A percentile compares a stretch with the other conserved stretches of the same genome.
These are phyloP conservation scores for Maniola jurtina DNA, from an alignment of 1,140 invertebrate genomes.

Conservation along the genomic window DNA sequence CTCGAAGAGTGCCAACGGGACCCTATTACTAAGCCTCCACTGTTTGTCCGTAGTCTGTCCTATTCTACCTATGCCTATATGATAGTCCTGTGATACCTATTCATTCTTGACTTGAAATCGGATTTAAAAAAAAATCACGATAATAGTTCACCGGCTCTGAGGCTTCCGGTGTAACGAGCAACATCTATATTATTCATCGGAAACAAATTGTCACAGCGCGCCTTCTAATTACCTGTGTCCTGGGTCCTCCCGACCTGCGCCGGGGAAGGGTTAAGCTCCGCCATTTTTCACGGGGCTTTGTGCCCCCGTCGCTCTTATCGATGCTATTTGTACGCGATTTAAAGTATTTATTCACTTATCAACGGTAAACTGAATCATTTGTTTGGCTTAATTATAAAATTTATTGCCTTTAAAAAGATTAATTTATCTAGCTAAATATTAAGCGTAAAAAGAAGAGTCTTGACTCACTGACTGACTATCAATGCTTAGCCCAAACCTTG, in stretches of 20 bases:
- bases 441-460: no score
- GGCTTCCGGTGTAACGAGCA: conserved; percentile 36
- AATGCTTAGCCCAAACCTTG: no score
- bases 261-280: conserved; percentile 55
- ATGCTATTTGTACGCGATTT: conserved; percentile 54
- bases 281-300: conserved; percentile 58
- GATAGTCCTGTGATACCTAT: no score
- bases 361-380: conserved; percentile 38
- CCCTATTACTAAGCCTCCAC: no score
- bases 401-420: conserved; percentile 8
- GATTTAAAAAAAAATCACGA: no score
- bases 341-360: conserved; percentile 47
- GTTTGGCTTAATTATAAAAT: conserved; percentile 31
- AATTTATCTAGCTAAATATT: no score
- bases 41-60: no score
- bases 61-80: no score
- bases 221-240: conserved; percentile 40
- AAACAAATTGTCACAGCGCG: conserved; percentile 49
- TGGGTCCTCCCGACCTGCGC: conserved; percentile 34
- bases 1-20: no score
- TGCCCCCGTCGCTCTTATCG: conserved; percentile 45
- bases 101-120: no score
- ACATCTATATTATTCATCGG: conserved; percentile 22
- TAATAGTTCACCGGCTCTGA: conserved; percentile 24
- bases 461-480: no score